phyloP scores from a whole-genome alignment of 2,113 vertebrate genomes.

The Colinus virginianus region DNA sequence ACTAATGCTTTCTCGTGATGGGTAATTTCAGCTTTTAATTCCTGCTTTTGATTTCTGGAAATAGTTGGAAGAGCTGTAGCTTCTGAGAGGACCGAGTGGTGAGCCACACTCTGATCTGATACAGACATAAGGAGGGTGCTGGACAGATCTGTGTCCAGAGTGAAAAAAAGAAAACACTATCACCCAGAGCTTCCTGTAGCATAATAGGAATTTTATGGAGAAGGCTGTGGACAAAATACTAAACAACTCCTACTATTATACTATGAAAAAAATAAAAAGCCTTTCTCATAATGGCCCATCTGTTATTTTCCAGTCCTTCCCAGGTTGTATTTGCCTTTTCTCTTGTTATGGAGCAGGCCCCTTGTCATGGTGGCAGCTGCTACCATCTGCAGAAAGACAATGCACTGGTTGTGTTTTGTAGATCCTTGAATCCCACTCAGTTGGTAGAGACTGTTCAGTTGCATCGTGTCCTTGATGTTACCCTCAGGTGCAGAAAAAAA shows the following conservation, averaged over 20 bases:
- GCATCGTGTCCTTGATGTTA: not conserved
- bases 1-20: not conserved
- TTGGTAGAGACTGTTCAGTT: not conserved
- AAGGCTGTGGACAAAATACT: not conserved
- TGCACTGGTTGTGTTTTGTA: not conserved
- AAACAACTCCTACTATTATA: not conserved
- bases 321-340: constrained; percentile 3
- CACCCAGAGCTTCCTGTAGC: not conserved
- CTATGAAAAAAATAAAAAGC: not conserved
- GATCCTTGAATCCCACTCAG: not conserved
- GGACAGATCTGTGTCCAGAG: not conserved
- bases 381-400: not conserved
- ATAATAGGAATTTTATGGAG: not conserved
- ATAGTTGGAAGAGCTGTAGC: not conserved
- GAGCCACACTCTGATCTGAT: not conserved
- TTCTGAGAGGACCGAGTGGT: not conserved
- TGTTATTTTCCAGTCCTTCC: not conserved
- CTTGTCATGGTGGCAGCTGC: not conserved
- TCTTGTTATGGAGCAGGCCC: not conserved
- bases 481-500: not conserved
- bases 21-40: not conserved
- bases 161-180: not conserved
- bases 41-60: not conserved
- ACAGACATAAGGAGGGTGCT: not conserved
- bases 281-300: not conserved